Evolutionary conservation across 2,888 invertebrate genomes (phyloP).

Genomic region (Aleiodes testaceus): DNA sequence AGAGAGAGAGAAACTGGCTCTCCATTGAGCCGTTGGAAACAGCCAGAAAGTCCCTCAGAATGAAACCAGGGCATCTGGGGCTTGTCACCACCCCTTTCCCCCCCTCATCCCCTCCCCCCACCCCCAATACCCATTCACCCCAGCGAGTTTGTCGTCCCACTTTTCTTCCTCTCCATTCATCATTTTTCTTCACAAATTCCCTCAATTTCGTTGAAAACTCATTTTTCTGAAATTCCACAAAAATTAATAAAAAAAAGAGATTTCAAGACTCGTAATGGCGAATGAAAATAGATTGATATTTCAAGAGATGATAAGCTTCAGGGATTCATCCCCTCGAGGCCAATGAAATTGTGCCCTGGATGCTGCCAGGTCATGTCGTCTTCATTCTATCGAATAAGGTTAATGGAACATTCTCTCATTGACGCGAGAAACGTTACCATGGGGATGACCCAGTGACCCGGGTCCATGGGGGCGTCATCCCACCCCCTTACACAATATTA

Average conservation of each 20-base stretch:
- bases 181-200: too few species aligned
- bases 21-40: slow-evolving; percentile 29
- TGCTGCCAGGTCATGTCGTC: slow-evolving; percentile 19
- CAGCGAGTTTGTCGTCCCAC: slow-evolving; percentile 52
- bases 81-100: slow-evolving; percentile 20
- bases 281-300: slow-evolving; percentile 11
- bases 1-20: not conserved
- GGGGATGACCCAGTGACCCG: slow-evolving; percentile 55
- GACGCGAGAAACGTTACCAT: slow-evolving; percentile 53
- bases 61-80: slow-evolving; percentile 41
- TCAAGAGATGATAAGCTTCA: not conserved
- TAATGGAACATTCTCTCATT: slow-evolving; percentile 47
- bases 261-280: too few species aligned
- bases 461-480: slow-evolving; percentile 3
- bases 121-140: slow-evolving; percentile 45
- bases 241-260: too few species aligned
- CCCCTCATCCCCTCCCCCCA: slow-evolving; percentile 31
- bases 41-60: slow-evolving; percentile 20
- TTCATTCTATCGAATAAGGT: slow-evolving; percentile 45
- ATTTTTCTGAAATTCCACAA: too few species aligned
- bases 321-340: slow-evolving; percentile 14
- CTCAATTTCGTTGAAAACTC: too few species aligned
- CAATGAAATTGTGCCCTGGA: slow-evolving; percentile 3
- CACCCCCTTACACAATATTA: too few species aligned
- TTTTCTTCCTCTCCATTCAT: slow-evolving; percentile 17